These are phyloP conservation scores for human DNA, from an alignment of 2,113 vertebrate genomes.

Conservation along the genomic window DNA sequence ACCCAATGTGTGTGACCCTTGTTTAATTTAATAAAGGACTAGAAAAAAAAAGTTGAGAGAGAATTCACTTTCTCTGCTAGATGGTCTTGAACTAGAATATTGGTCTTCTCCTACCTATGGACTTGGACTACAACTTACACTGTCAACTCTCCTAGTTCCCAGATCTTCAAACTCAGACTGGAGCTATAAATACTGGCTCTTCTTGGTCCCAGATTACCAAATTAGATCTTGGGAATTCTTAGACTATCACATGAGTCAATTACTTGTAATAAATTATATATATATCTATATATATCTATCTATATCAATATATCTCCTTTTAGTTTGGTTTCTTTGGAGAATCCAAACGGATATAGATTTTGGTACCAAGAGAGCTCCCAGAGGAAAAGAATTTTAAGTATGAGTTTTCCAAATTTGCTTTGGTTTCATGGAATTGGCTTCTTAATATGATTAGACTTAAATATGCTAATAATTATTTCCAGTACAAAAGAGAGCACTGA, in stretches of 20 bases:
- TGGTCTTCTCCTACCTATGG: too few species aligned
- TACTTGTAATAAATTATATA: not conserved
- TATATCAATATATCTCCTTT: too few species aligned
- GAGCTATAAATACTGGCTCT: not conserved
- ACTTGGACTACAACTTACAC: too few species aligned
- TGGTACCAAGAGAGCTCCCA: not conserved
- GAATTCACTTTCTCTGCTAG: too few species aligned
- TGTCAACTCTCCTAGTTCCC: too few species aligned
- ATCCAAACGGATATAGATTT: not conserved
- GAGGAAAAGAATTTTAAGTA: not conserved
- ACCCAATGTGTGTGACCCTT: rapidly evolving
- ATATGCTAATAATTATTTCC: not conserved
- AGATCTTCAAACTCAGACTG: not conserved
- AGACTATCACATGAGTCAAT: not conserved
- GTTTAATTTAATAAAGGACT: not conserved
- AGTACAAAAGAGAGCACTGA: not conserved
- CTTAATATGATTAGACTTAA: not conserved
- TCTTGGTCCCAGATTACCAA: too few species aligned
- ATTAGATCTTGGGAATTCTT: not conserved
- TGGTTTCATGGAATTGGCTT: not conserved
- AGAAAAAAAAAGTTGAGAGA: not conserved
- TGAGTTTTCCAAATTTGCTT: not conserved
- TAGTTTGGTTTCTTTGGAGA: too few species aligned
- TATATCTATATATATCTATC: too few species aligned
- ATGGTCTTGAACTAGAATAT: too few species aligned